Percentiles rank a stretch among this genome's conserved stretches.
phyloP scores from a whole-genome alignment of 2,888 invertebrate species.

The Diplazon laetatorius region DNA sequence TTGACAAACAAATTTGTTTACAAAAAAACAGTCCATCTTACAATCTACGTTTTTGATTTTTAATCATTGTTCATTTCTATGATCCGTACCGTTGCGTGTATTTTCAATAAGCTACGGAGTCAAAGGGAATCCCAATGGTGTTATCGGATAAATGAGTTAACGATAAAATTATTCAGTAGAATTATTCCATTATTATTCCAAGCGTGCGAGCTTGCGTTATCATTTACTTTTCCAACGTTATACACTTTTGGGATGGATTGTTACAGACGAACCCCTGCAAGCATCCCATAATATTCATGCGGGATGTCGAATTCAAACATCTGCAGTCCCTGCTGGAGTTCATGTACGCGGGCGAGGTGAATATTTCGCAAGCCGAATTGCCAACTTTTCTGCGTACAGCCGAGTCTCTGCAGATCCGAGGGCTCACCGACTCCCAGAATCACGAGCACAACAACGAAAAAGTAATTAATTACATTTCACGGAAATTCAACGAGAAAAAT shows the following conservation, averaged over 20 bases:
- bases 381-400: conserved; percentile 90
- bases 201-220: no score
- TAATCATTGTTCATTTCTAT: no score
- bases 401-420: conserved; percentile 90
- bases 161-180: no score
- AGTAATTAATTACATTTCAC: conserved; percentile 66
- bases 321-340: conserved; percentile 91
- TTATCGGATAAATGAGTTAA: no score
- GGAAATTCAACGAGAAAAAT: no score
- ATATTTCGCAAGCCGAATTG: conserved; percentile 91
- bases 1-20: not conserved
- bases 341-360: conserved; percentile 94
- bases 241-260: conserved; percentile 8
- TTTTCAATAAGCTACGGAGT: no score
- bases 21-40: no score
- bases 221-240: not conserved
- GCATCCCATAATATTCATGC: conserved; percentile 93
- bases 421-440: conserved; percentile 87
- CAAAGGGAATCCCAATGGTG: no score
- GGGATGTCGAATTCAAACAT: conserved; percentile 91
- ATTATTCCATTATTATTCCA: no score
- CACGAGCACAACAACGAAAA: conserved; percentile 82
- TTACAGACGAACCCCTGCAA: conserved; percentile 92
- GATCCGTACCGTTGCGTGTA: no score
- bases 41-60: no score